Evolutionary conservation across 2,888 invertebrate species (phyloP), one percentile per base, ranked within the genome.

Genomic region (Icerya purchasi): DNA sequence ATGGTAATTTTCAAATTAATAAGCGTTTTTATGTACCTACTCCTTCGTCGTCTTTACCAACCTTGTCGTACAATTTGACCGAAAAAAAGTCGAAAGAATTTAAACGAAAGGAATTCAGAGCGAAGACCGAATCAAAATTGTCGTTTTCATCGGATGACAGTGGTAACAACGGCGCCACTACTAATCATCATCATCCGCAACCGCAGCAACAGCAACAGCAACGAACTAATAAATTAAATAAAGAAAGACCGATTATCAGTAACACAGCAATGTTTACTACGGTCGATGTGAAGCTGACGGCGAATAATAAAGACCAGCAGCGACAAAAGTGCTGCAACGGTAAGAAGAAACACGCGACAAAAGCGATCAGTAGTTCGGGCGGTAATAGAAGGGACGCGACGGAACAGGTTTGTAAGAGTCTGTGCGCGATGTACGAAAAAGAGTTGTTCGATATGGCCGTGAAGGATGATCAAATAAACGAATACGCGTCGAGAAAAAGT

Each of bases 11-110:
- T 57, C 62, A 64, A 52, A 59, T 66, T 5, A 75, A 82, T 0
- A 83, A 82, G 63, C 77, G 88, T 62, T 89, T 85, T 68, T 79
- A 86, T 67, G 84, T 86, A 68, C 86, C 88, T 0, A 86, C 85
- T 1, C 85, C 86, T 0, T 87, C 88, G 1, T 83, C 84, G 0
- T 87, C 87, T 63, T 70, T 88, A 57, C 88, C 88, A 1, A 84
- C 86, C 0, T 70, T 88, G 53, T 81, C 67, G 36, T 60, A 68
- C 10, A 60, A 56, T 51, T 49, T 50, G 2, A 49, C 18, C 22
- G 51, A 5, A 24, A 14, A 36, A 36, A 36, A 14, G 14, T 8
- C 5, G 5, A 36, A 36, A 14, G 36, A 36, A 5, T 5, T 36
- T 36, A 36, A 36, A 14, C 5, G 14, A 14, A 36, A 36, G 14